Conservation (phyloP, 2,888 invertebrate genomes). For the Phytoseiulus persimilis region DNA sequence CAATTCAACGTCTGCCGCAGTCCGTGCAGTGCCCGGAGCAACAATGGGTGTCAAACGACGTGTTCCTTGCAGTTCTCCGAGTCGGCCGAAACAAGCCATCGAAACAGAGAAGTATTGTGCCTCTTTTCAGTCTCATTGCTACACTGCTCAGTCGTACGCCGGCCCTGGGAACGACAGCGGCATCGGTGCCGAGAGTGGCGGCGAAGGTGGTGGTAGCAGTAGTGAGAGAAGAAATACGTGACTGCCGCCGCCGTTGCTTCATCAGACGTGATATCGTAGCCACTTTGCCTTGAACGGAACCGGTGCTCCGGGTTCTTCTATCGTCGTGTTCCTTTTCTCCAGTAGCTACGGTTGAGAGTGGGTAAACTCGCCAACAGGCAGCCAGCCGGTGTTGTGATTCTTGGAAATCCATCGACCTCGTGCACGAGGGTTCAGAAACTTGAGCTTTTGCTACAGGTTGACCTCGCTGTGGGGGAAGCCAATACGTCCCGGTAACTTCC, state of each 20-base stretch:
- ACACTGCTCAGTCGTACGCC: background rate
- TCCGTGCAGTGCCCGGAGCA: background rate
- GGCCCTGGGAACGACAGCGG: background rate
- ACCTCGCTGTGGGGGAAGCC: no score
- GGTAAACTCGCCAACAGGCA: background rate
- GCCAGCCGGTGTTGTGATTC: background rate
- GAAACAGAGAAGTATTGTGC: background rate
- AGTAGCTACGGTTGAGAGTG: background rate
- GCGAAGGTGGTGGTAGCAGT: background rate
- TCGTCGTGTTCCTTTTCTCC: background rate
- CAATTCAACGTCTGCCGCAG: background rate
- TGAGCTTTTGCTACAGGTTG: background rate
- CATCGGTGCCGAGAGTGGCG: background rate
- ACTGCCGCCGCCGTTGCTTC: background rate
- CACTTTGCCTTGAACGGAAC: background rate
- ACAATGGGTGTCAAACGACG: constrained; percentile 5
- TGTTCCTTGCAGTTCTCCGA: background rate
- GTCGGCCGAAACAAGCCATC: background rate
- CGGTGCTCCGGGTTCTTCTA: background rate
- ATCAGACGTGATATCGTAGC: background rate
- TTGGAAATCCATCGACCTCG: background rate
- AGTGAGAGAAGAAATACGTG: background rate
- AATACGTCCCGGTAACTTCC: no score
- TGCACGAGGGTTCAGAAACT: background rate
- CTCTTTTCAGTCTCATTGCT: background rate